phyloP scores from a whole-genome alignment of 1,140 invertebrate genomes.

The Trichogramma pretiosum region DNA sequence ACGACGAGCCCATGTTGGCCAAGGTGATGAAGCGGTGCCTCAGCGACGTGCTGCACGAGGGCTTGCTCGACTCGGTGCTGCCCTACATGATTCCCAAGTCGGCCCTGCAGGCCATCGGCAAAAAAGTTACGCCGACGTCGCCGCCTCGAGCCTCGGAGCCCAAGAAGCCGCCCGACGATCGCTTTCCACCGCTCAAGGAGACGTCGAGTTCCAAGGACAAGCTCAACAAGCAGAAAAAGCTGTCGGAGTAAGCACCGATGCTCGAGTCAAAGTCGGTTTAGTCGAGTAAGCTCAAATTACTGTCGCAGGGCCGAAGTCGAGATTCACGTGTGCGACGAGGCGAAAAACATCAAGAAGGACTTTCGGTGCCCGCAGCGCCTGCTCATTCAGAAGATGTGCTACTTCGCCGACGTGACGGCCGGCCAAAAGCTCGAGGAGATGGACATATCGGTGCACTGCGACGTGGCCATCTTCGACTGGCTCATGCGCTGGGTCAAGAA shows the following conservation, averaged over 20 bases:
- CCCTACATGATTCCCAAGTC: slow-evolving; percentile 55
- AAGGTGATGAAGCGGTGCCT: slow-evolving; percentile 44
- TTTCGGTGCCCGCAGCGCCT: slow-evolving; percentile 80
- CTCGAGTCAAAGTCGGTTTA: too few relatives aligned
- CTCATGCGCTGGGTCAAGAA: slow-evolving; percentile 89
- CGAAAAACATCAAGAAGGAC: slow-evolving; percentile 76
- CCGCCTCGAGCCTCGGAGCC: slow-evolving; percentile 33
- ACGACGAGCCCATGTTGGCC: slow-evolving; percentile 26
- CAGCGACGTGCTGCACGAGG: slow-evolving; percentile 63
- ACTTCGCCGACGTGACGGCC: slow-evolving; percentile 81
- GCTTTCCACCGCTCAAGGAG: too few relatives aligned
- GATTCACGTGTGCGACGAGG: slow-evolving; percentile 82
- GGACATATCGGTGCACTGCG: slow-evolving; percentile 93
- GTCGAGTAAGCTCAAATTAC: too few relatives aligned
- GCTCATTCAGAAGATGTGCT: slow-evolving; percentile 84
- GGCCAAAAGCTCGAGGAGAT: slow-evolving; percentile 85
- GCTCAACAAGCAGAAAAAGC: slow-evolving; percentile 29
- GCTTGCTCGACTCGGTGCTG: slow-evolving; percentile 66
- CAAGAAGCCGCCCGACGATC: slow-evolving; percentile 48
- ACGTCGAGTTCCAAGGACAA: too few relatives aligned
- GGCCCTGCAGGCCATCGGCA: too few relatives aligned
- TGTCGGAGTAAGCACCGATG: slow-evolving; percentile 37
- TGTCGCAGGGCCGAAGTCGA: slow-evolving; percentile 65
- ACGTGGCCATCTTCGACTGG: slow-evolving; percentile 90
- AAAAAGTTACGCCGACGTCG: too few relatives aligned